Conservation (phyloP, 2,888 invertebrate genomes). For the Oegoconia quadripuncta region DNA sequence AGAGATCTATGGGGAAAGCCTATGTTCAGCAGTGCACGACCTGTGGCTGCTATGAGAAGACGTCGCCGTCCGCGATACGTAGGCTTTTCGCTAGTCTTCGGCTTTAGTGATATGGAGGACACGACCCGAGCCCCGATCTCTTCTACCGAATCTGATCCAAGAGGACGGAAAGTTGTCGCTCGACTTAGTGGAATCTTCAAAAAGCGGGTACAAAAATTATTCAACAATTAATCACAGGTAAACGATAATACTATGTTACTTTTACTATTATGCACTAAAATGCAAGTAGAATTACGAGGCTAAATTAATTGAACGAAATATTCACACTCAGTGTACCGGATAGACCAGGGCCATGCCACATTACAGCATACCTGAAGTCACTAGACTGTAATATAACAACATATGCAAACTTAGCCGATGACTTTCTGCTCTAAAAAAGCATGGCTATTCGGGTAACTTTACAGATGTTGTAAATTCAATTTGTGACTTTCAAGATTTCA, state of each 20-base stretch:
- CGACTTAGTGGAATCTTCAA: conserved; percentile 9
- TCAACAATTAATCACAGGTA: conserved; percentile 10
- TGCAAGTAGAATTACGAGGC: conserved; percentile 43
- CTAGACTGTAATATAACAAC: conserved; percentile 9
- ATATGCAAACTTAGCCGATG: conserved; percentile 11
- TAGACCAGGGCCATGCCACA: conserved; percentile 51
- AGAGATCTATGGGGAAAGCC: too few relatives aligned
- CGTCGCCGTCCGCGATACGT: neutral
- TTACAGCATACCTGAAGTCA: conserved; percentile 41
- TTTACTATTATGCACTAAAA: conserved; percentile 46
- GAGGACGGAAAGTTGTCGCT: too few relatives aligned
- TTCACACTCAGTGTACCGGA: conserved; percentile 45
- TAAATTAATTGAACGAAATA: conserved; percentile 41
- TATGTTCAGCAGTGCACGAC: too few relatives aligned
- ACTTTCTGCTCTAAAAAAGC: conserved; percentile 51
- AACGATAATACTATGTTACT: conserved; percentile 39
- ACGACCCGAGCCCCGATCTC: too few relatives aligned
- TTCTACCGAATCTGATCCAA: too few relatives aligned
- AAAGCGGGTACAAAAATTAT: conserved; percentile 9
- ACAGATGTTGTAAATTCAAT: conserved; percentile 54
- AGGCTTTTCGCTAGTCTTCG: too few relatives aligned
- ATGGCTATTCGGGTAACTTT: conserved; percentile 48
- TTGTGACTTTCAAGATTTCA: conserved; percentile 51
- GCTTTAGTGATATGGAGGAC: too few relatives aligned
- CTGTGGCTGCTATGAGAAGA: neutral